phyloP scores from a whole-genome alignment of 2,797 vertebrate species.

The Scomberomorus guttatus region DNA sequence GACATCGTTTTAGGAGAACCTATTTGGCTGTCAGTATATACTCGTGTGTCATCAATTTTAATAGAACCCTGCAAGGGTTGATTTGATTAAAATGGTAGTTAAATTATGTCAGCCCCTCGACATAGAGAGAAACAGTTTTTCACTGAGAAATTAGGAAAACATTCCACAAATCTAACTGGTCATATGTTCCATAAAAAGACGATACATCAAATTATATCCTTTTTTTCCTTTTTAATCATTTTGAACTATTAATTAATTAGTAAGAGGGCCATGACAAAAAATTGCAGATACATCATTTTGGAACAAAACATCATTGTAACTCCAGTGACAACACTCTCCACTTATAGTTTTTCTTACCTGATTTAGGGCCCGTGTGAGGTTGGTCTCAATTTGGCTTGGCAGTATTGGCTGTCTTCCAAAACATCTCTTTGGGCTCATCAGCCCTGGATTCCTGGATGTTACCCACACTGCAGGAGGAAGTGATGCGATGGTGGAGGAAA shows the following conservation, averaged over 20 bases:
- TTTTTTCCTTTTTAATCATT: background rate
- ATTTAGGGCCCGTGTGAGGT: slow-evolving; percentile 46
- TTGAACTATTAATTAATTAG: background rate
- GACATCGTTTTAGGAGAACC: background rate
- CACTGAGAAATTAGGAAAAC: background rate
- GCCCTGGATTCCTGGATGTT: slow-evolving; percentile 79
- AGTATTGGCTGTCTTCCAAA: slow-evolving; percentile 75
- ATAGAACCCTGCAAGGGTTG: background rate
- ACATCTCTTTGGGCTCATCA: slow-evolving; percentile 78
- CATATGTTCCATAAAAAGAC: background rate
- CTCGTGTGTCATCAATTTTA: background rate
- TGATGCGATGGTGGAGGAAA: slow-evolving; percentile 64
- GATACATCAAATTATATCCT: background rate
- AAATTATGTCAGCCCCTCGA: background rate
- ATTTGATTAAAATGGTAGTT: background rate
- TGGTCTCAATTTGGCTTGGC: slow-evolving; percentile 70
- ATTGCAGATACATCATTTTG: background rate
- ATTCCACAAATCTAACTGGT: background rate
- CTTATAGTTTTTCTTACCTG: slow-evolving; percentile 35
- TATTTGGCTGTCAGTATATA: too few relatives aligned
- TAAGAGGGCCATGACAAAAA: background rate
- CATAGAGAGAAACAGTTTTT: background rate
- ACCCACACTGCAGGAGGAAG: slow-evolving; percentile 78
- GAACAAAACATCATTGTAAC: background rate
- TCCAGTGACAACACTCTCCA: slow-evolving; percentile 21